Percentiles rank a stretch among this genome's conserved stretches.
Evolutionary conservation across 1,140 invertebrate genomes (phyloP).

Genomic region (Parapsyche elsis): DNA sequence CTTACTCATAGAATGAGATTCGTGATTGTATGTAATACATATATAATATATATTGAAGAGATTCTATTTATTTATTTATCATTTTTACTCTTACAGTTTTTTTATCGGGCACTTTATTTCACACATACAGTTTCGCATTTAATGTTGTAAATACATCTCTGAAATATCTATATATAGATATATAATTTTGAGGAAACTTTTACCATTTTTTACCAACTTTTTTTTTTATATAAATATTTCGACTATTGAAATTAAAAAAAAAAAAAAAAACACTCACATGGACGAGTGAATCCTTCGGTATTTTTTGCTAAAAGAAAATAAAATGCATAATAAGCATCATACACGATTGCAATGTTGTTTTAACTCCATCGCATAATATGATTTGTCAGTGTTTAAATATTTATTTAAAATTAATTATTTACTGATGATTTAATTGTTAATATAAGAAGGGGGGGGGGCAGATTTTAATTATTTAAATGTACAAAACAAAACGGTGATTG

Average conservation of each 20-base stretch:
- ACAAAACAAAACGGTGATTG: too few species aligned
- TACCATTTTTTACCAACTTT: too few species aligned
- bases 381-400: conserved; percentile 31
- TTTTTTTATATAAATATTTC: too few species aligned
- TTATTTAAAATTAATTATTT: too few species aligned
- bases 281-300: neutral
- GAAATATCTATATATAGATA: too few species aligned
- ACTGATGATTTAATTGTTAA: too few species aligned
- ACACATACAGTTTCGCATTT: neutral
- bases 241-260: too few species aligned
- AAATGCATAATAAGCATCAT: conserved; percentile 36
- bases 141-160: neutral
- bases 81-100: neutral
- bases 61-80: conserved; percentile 12
- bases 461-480: too few species aligned
- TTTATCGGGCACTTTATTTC: conserved; percentile 31
- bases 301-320: conserved; percentile 14
- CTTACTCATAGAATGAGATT: conserved; percentile 7
- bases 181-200: too few species aligned
- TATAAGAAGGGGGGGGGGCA: too few species aligned
- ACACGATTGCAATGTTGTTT: conserved; percentile 2
- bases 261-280: too few species aligned
- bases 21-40: conserved; percentile 2
- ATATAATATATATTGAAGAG: neutral
- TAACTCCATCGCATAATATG: conserved; percentile 35